Conservation (phyloP, 2,888 invertebrate species). For the Aleiodes leptofemur region DNA sequence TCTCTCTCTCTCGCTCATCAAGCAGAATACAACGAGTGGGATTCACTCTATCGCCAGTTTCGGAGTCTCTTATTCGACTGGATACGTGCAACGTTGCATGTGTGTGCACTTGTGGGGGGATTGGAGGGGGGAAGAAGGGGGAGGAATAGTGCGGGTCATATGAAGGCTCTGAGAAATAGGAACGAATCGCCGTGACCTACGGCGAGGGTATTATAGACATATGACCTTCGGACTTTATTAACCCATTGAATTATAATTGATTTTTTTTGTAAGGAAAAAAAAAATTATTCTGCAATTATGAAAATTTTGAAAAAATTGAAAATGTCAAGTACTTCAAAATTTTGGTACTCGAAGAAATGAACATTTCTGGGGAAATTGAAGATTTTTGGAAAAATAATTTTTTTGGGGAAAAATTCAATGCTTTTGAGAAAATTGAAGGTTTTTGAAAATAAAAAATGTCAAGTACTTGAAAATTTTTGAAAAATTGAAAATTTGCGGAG, state of each 20-base stretch:
- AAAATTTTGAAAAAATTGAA: too few species aligned
- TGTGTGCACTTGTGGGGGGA: background rate
- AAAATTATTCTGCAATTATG: too few species aligned
- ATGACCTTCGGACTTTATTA: constrained; percentile 25
- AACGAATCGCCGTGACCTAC: constrained; percentile 34
- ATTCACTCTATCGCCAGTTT: background rate
- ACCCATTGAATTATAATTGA: background rate
- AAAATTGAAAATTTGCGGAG: too few species aligned
- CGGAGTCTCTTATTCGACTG: constrained; percentile 9
- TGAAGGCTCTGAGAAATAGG: constrained; percentile 15
- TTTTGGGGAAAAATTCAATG: too few species aligned
- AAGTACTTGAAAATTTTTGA: too few species aligned
- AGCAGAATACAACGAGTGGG: background rate
- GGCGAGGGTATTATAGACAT: constrained; percentile 1
- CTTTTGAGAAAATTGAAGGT: too few species aligned
- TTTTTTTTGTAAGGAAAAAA: background rate
- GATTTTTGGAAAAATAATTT: too few species aligned
- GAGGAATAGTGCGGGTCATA: background rate
- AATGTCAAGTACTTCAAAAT: too few species aligned
- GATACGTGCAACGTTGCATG: background rate
- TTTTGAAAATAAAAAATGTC: too few species aligned
- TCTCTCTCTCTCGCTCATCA: constrained; percentile 13
- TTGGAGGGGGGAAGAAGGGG: background rate
- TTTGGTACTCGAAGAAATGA: too few species aligned
- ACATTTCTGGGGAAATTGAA: too few species aligned